Conservation (phyloP, 2,113 vertebrate genomes). For the Progne subis region DNA sequence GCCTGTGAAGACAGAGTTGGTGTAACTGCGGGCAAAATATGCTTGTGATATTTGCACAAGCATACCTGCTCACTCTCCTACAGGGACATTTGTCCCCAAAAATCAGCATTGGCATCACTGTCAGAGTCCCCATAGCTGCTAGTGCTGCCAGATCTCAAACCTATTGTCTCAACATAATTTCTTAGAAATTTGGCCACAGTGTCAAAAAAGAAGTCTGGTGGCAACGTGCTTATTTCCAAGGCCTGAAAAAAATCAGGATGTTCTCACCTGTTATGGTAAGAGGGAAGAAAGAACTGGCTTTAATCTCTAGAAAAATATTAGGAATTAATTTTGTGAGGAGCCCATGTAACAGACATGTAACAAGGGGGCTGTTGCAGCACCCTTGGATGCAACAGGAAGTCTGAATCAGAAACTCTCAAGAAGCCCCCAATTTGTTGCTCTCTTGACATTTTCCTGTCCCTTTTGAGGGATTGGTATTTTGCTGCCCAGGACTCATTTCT, state of each 20-base stretch:
- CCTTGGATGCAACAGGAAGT: not conserved
- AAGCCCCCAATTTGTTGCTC: not conserved
- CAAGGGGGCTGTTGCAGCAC: not conserved
- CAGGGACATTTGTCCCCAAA: not conserved
- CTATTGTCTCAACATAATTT: not conserved
- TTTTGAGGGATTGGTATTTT: not conserved
- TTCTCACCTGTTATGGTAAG: not conserved
- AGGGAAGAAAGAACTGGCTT: not conserved
- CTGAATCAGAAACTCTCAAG: not conserved
- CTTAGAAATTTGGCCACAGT: not conserved
- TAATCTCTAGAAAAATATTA: not conserved
- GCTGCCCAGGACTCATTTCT: not conserved
- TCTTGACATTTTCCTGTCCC: not conserved
- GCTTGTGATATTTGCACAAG: not conserved
- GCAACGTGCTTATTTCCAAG: not conserved
- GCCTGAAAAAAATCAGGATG: not conserved
- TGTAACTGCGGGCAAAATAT: not conserved
- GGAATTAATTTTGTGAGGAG: not conserved
- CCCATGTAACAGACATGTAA: not conserved
- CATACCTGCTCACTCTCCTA: not conserved
- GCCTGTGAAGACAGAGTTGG: not conserved
- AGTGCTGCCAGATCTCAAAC: not conserved
- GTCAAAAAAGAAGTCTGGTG: not conserved
- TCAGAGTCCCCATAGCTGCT: not conserved
- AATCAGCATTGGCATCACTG: not conserved